Percentiles rank a stretch among this genome's conserved stretches.
Evolutionary conservation across 2,888 invertebrate genomes (phyloP).

Genomic region (Eupithecia subfuscata): DNA sequence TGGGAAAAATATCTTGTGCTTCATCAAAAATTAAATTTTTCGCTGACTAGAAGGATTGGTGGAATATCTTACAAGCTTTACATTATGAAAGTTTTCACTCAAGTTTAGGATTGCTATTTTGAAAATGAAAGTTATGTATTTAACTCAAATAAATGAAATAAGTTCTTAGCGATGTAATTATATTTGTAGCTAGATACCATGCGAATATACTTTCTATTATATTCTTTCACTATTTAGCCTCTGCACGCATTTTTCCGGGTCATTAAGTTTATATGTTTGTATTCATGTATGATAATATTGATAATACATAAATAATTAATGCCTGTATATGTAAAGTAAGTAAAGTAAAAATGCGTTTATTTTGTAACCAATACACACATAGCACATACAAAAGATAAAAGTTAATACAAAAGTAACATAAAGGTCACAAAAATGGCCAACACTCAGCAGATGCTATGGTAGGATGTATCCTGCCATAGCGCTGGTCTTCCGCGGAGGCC

Average conservation of each 20-base stretch:
- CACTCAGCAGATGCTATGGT: too few relatives aligned
- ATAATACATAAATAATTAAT: neutral
- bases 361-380: too few relatives aligned
- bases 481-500: too few relatives aligned
- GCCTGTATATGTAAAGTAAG: too few relatives aligned
- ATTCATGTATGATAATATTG: too few relatives aligned
- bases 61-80: constrained; percentile 42
- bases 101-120: constrained; percentile 39
- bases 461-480: too few relatives aligned
- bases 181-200: neutral
- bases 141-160: neutral
- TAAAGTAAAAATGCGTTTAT: too few relatives aligned
- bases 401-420: too few relatives aligned
- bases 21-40: constrained; percentile 46
- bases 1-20: constrained; percentile 43
- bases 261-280: too few relatives aligned
- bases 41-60: constrained; percentile 43
- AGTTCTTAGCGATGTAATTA: neutral
- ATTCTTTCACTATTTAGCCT: neutral
- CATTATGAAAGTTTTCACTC: constrained; percentile 38
- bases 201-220: neutral
- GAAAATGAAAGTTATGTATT: constrained; percentile 1
- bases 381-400: too few relatives aligned
- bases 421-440: too few relatives aligned
- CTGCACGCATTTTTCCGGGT: neutral